phyloP scores from a whole-genome alignment of 1,140 invertebrate species.

The Akabosia matsudoensis region DNA sequence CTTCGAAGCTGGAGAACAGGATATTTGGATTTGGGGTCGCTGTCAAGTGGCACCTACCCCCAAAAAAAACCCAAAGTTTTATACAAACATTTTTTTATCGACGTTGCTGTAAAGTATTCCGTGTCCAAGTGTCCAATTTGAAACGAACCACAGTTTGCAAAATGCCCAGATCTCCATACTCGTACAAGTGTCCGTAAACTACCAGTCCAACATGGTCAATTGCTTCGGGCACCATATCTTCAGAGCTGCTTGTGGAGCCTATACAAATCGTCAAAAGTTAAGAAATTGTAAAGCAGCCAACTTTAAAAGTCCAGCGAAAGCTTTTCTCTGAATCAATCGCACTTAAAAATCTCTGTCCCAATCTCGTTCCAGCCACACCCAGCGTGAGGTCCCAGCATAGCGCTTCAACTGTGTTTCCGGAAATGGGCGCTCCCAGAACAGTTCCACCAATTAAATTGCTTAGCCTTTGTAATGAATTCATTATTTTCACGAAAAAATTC shows the following conservation, averaged over 20 bases:
- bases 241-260: constrained; percentile 34
- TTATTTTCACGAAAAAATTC: not conserved
- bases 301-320: not conserved
- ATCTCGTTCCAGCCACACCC: constrained; percentile 31
- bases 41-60: not conserved
- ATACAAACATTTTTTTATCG: not conserved
- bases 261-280: not conserved
- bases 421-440: not conserved
- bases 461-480: constrained; percentile 8
- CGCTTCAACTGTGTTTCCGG: constrained; percentile 31
- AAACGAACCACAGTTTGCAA: constrained; percentile 24
- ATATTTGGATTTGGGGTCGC: constrained; percentile 38
- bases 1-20: constrained; percentile 38
- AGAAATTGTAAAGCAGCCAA: not conserved
- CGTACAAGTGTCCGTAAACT: constrained; percentile 41
- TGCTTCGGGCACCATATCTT: constrained; percentile 35
- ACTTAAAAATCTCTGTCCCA: constrained; percentile 35
- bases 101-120: not conserved
- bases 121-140: not conserved
- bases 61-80: not conserved
- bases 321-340: not conserved
- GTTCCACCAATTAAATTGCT: constrained; percentile 23
- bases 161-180: constrained; percentile 44
- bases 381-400: constrained; percentile 42
- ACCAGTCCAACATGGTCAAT: constrained; percentile 42